These are phyloP conservation scores for Cacatua alba DNA, from an alignment of 2,113 vertebrate genomes.

Conservation along the genomic window DNA sequence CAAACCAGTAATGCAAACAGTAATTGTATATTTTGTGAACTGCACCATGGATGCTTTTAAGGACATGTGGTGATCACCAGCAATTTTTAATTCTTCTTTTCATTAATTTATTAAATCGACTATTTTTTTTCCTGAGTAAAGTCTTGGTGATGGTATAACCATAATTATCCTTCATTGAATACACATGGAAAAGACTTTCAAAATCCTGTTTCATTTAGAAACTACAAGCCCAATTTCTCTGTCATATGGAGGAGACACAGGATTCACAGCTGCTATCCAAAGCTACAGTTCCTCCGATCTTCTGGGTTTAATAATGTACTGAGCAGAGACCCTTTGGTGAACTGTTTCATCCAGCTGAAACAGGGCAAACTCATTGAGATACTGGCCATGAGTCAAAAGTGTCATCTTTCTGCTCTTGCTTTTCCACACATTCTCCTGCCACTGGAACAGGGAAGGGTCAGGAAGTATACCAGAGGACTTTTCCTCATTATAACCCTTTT, in stretches of 20 bases:
- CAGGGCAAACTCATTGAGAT: not conserved
- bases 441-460: not conserved
- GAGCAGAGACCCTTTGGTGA: not conserved
- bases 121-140: not conserved
- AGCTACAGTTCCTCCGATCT: not conserved
- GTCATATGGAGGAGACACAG: not conserved
- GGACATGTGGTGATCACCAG: not conserved
- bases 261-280: not conserved
- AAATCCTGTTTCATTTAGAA: not conserved
- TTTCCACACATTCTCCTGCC: not conserved
- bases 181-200: not conserved
- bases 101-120: not conserved
- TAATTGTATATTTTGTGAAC: not conserved
- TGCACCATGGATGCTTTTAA: not conserved
- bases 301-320: not conserved
- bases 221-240: not conserved
- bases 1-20: not conserved
- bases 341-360: not conserved
- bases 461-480: not conserved
- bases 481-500: not conserved
- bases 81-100: not conserved
- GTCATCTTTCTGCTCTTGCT: not conserved
- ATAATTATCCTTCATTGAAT: not conserved
- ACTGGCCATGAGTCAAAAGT: not conserved
- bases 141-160: not conserved